These are phyloP conservation scores for Aphelinus certus DNA, from an alignment of 1,140 invertebrate species.

Conservation along the genomic window DNA sequence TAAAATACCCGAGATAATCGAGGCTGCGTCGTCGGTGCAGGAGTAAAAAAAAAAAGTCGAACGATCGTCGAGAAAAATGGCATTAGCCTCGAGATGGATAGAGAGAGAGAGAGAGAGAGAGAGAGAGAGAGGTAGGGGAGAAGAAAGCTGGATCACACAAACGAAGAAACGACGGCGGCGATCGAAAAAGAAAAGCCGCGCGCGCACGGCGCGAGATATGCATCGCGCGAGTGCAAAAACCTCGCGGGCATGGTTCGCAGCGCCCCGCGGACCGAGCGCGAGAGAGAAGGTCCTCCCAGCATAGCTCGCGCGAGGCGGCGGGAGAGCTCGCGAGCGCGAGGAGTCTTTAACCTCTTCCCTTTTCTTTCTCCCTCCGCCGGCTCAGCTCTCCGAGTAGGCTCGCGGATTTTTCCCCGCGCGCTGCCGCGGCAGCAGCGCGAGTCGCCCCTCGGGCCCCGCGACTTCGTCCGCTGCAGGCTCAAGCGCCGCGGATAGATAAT, in stretches of 20 bases:
- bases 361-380: neutral
- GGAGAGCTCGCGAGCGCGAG: neutral
- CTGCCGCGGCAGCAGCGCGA: no score
- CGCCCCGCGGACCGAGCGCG: neutral
- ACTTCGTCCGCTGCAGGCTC: no score
- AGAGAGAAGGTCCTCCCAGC: no score
- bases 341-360: constrained; percentile 35
- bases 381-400: constrained; percentile 6
- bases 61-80: neutral
- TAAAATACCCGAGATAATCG: neutral
- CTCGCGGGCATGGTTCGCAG: constrained; percentile 29
- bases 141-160: neutral
- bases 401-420: constrained; percentile 22
- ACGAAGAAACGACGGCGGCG: neutral
- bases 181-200: constrained; percentile 16
- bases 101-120: neutral
- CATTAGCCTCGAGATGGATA: neutral
- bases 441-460: no score
- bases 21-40: neutral
- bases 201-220: constrained; percentile 20
- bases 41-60: neutral
- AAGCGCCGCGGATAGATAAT: no score
- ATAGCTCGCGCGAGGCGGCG: no score
- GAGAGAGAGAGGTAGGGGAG: neutral
- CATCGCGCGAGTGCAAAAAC: constrained; percentile 22